Conservation (phyloP, 2,113 vertebrate genomes). For the Anoura caudifer region DNA sequence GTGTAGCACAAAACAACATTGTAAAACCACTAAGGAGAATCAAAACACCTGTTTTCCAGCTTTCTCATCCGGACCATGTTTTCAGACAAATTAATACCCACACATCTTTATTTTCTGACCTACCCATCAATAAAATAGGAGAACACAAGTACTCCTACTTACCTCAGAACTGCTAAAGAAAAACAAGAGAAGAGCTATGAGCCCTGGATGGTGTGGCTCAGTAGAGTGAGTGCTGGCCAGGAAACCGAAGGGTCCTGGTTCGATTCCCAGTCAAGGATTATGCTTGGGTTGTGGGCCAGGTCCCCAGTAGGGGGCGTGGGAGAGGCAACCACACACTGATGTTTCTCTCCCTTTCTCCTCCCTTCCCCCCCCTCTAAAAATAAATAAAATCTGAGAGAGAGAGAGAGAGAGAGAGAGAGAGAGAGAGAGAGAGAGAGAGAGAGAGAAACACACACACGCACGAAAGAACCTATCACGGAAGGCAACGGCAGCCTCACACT, state of each 20-base stretch:
- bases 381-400: too few relatives aligned
- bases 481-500: not conserved
- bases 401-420: not conserved
- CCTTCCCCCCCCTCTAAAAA: too few relatives aligned
- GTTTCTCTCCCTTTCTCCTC: too few relatives aligned
- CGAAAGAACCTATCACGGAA: not conserved
- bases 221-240: too few relatives aligned
- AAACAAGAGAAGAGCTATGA: not conserved
- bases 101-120: not conserved
- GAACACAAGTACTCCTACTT: not conserved
- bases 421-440: not conserved
- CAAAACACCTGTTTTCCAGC: not conserved
- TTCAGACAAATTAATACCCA: not conserved
- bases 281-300: too few relatives aligned
- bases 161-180: not conserved
- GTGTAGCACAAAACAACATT: not conserved
- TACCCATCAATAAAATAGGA: conserved; percentile 15
- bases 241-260: too few relatives aligned
- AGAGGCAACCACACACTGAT: too few relatives aligned
- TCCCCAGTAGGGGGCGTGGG: too few relatives aligned
- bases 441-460: not conserved
- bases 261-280: too few relatives aligned
- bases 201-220: too few relatives aligned
- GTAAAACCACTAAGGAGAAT: not conserved
- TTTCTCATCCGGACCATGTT: not conserved